phyloP scores from a whole-genome alignment of 1,140 invertebrate species.

The Hyles vespertilio region DNA sequence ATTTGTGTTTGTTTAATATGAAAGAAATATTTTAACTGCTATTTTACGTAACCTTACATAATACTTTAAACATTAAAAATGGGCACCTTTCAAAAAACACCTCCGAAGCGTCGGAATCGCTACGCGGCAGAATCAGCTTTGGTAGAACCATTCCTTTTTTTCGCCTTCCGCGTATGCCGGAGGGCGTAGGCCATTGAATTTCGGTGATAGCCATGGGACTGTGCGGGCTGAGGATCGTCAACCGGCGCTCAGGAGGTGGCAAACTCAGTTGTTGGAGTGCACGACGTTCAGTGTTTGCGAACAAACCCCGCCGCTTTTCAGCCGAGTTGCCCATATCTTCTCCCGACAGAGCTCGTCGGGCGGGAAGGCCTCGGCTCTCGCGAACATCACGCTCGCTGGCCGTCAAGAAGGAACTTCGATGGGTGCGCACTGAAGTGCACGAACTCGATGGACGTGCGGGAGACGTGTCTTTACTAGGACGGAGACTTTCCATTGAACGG shows the following conservation, averaged over 20 bases:
- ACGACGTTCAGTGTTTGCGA: slow-evolving; percentile 78
- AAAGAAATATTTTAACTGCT: no score
- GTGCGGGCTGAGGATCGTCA: slow-evolving; percentile 86
- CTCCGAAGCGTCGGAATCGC: slow-evolving; percentile 80
- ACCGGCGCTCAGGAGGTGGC: slow-evolving; percentile 78
- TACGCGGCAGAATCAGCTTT: slow-evolving; percentile 83
- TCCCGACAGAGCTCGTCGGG: slow-evolving; percentile 77
- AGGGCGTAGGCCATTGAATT: slow-evolving; percentile 77
- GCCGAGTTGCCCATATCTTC: slow-evolving; percentile 77
- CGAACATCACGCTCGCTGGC: slow-evolving; percentile 81
- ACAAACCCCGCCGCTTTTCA: slow-evolving; percentile 80
- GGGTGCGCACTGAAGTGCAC: slow-evolving; percentile 65
- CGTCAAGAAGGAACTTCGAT: slow-evolving; percentile 77
- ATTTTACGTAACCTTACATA: no score
- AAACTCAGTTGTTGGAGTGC: slow-evolving; percentile 82
- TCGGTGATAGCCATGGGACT: slow-evolving; percentile 79
- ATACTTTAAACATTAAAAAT: slow-evolving; percentile 12
- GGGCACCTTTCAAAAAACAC: slow-evolving; percentile 77
- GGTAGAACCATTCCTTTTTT: slow-evolving; percentile 85
- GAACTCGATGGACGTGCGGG: slow-evolving; percentile 66
- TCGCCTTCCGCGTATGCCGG: slow-evolving; percentile 79
- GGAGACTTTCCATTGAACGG: slow-evolving; percentile 83
- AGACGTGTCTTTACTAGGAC: slow-evolving; percentile 72
- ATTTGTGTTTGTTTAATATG: no score
- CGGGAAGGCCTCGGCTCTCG: slow-evolving; percentile 75